Evolutionary conservation across 2,113 vertebrate genomes (phyloP), one percentile per base, ranked within the genome.

Genomic region (Cebidichthys violaceus): DNA sequence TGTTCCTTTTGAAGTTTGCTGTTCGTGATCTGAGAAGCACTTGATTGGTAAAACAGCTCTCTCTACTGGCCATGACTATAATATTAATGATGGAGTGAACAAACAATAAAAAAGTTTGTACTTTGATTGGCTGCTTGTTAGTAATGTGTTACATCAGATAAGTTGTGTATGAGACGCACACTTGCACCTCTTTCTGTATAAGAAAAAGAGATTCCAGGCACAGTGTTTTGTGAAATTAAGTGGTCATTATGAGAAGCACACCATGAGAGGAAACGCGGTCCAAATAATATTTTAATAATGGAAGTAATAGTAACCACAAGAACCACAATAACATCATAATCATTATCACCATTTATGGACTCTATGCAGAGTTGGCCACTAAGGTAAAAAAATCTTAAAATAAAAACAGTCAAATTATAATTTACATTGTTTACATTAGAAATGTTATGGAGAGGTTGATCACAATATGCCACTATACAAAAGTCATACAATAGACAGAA

Each of bases 231-330:
- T 35, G 11, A 27, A 33, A 3, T 33, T 10, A 43, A 5, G 33
- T 31, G 13, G 47, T 79, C n/a, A 66, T 59, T 60, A 54, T 43
- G 20, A 67, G 17, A 83, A 35, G 11, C 20, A 47, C 5, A 70
- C 57, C 8, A 77, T 39, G 3, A 66, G 17, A 37, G 17, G 20
- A 75, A 75, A 78, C 6, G 5, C 1, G 0, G 1, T 74, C 1
- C 0, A 33, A 31, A 52, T 47, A 6, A 79, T 10, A 75, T 69
- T 83, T 73, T 80, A 80, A 82, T 82, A 27, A n/a, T 71, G 17
- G 31, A 45, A 59, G 72, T 50, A 57, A 77, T 66, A 20, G 11
- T 35, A 72, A 77, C 31, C 65, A 45, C 6, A 71, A 66, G n/a
- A 61, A 65, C 14, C 22, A 69, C 29, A 70, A 31, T 14, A 15